These are phyloP conservation scores for Horisme vitalbata DNA, from an alignment of 2,888 invertebrate species.

Conservation along the genomic window DNA sequence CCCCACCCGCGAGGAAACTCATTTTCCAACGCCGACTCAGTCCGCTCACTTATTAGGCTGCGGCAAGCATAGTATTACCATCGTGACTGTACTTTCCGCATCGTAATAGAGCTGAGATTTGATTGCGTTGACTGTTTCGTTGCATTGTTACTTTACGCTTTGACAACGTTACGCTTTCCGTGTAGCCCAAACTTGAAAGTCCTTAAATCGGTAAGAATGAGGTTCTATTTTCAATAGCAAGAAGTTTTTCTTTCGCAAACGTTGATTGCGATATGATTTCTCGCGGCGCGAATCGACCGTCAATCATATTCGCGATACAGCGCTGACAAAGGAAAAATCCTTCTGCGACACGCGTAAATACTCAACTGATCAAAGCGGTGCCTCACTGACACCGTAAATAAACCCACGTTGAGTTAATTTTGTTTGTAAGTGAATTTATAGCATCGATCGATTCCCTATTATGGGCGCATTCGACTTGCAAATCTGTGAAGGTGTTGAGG, in stretches of 20 bases:
- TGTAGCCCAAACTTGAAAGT: constrained; percentile 3
- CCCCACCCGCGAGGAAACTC: constrained; percentile 68
- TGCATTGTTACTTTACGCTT: constrained; percentile 33
- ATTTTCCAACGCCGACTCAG: constrained; percentile 76
- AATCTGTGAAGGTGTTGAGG: constrained; percentile 31
- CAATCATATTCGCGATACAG: constrained; percentile 73
- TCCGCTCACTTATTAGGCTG: constrained; percentile 72
- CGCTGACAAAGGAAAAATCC: constrained; percentile 79
- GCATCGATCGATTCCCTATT: constrained; percentile 44
- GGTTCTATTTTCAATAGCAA: constrained; percentile 24
- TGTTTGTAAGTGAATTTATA: constrained; percentile 54
- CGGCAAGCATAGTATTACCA: constrained; percentile 37
- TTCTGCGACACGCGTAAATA: constrained; percentile 62
- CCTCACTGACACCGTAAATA: constrained; percentile 58
- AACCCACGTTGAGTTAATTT: constrained; percentile 74
- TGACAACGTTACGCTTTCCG: constrained; percentile 27
- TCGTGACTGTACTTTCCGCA: constrained; percentile 2
- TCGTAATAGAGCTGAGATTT: constrained; percentile 34
- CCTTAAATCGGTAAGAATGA: constrained; percentile 22
- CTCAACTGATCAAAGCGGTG: constrained; percentile 72
- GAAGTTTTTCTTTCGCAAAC: constrained; percentile 8
- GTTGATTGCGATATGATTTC: constrained; percentile 48
- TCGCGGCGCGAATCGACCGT: constrained; percentile 72
- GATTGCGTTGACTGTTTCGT: constrained; percentile 12
- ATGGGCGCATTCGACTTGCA: constrained; percentile 36